These are phyloP conservation scores for Adelognathus sp. DNA, from an alignment of 2,888 invertebrate species.

Conservation along the genomic window DNA sequence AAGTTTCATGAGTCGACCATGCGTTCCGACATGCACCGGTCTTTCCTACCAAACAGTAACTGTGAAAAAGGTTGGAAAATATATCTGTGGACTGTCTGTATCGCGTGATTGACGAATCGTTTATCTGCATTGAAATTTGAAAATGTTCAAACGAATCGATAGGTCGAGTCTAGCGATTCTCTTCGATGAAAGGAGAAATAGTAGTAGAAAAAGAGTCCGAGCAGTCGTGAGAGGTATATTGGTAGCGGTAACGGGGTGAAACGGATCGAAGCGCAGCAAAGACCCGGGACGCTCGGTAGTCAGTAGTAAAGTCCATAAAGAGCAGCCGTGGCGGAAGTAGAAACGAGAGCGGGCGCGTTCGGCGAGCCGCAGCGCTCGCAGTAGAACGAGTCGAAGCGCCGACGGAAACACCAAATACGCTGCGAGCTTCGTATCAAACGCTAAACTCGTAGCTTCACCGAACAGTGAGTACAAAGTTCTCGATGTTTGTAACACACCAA, in stretches of 20 bases:
- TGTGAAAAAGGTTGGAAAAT: not conserved
- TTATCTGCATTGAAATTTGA: not conserved
- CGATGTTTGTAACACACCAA: not conserved
- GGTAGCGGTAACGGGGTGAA: not conserved
- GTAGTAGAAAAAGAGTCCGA: conserved; percentile 20
- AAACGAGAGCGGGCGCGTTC: conserved; percentile 24
- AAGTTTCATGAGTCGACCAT: too few relatives aligned
- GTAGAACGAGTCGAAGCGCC: conserved; percentile 7
- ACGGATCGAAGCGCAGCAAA: not conserved
- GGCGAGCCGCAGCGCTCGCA: not conserved
- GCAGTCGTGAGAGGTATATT: conserved; percentile 4
- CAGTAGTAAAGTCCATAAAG: conserved; percentile 43
- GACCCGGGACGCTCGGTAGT: conserved; percentile 4
- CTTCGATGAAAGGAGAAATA: not conserved
- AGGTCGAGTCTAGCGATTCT: not conserved
- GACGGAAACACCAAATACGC: conserved; percentile 38
- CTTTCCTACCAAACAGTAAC: too few relatives aligned
- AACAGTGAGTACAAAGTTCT: not conserved
- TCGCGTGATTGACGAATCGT: not conserved
- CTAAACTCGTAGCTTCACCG: conserved; percentile 2
- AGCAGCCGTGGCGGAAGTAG: conserved; percentile 33
- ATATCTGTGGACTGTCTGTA: not conserved
- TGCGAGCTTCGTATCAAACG: conserved; percentile 29
- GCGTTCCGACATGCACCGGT: too few relatives aligned
- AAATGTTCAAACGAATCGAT: not conserved